phyloP scores from a whole-genome alignment of 2,888 invertebrate species.

The Metopia argyrocephala region DNA sequence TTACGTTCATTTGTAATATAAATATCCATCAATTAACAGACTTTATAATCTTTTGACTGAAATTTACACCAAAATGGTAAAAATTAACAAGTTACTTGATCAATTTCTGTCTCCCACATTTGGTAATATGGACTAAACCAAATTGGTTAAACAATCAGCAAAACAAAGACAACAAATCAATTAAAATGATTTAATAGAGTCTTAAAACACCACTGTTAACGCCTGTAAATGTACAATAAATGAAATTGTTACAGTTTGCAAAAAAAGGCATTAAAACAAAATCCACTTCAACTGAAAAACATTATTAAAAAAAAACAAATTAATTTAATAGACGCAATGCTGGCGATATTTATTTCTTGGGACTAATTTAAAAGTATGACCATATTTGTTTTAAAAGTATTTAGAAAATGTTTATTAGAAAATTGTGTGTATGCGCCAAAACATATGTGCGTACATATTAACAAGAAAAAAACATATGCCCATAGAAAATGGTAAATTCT shows the following conservation, averaged over 20 bases:
- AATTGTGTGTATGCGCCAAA: background rate
- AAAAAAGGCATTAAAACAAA: background rate
- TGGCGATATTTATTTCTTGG: conserved; percentile 10
- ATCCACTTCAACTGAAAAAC: background rate
- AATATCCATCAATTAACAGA: background rate
- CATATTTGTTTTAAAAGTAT: conserved; percentile 1
- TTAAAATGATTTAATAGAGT: background rate
- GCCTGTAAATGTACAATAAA: background rate
- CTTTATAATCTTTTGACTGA: background rate
- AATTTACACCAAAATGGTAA: conserved; percentile 10
- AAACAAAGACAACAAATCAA: background rate
- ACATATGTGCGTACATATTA: background rate
- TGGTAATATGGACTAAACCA: conserved; percentile 26
- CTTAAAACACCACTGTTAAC: background rate
- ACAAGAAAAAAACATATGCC: background rate
- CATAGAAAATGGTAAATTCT: background rate
- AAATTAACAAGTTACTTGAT: conserved; percentile 10
- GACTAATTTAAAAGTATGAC: conserved; percentile 18
- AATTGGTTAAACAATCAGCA: background rate
- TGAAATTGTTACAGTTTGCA: conserved; percentile 18
- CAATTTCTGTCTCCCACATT: conserved; percentile 47
- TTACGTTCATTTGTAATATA: background rate
- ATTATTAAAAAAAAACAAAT: conserved; percentile 24
- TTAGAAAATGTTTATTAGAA: conserved; percentile 14
- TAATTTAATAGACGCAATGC: conserved; percentile 14